Conservation (phyloP, 2,113 vertebrate species). For the Ophthalmotilapia sp. region DNA sequence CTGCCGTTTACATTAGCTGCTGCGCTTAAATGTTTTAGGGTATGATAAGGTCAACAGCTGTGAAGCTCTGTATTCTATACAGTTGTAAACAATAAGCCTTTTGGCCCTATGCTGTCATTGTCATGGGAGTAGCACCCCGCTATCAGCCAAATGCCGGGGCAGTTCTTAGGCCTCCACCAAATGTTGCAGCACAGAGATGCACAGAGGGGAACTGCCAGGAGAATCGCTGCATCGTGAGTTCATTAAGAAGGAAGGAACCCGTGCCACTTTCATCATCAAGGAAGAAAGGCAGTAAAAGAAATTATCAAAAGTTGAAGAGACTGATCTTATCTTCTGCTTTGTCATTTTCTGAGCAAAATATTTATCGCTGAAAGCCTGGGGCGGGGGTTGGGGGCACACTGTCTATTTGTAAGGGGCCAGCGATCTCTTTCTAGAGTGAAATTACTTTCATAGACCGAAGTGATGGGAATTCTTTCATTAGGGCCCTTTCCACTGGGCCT, state of each 20-base stretch:
- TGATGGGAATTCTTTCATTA: slow-evolving; percentile 48
- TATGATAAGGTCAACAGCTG: neutral
- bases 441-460: slow-evolving; percentile 15
- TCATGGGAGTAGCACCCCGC: neutral
- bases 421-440: slow-evolving; percentile 9
- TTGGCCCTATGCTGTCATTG: slow-evolving; percentile 13
- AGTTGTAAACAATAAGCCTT: slow-evolving; percentile 17
- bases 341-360: neutral
- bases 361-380: neutral
- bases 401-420: neutral
- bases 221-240: neutral
- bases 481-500: slow-evolving; percentile 11
- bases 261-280: neutral
- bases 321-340: neutral
- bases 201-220: neutral
- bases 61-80: neutral
- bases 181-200: slow-evolving; percentile 8
- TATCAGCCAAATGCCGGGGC: slow-evolving; percentile 12
- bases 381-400: neutral
- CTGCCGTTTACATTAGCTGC: neutral
- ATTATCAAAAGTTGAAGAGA: neutral
- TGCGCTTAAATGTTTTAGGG: neutral
- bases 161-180: slow-evolving; percentile 16
- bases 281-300: neutral
- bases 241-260: slow-evolving; percentile 3